Base-by-base conservation (phyloP, 2,797 vertebrate genomes). In the Syndactyla subalaris region DNA sequence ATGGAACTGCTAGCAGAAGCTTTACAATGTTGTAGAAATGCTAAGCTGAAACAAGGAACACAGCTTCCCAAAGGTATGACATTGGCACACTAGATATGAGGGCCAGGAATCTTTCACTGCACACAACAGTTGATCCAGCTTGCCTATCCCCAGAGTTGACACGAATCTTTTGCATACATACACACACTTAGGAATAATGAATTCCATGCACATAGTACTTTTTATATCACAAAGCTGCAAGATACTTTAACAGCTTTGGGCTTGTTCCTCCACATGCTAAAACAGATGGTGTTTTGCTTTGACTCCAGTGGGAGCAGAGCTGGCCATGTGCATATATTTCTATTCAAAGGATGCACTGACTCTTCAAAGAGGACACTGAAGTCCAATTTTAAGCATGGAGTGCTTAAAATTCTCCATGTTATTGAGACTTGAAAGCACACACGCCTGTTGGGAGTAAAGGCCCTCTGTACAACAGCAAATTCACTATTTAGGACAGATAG, bases 221-320 rank as follows among this genome's bases (percentile, higher is more conserved):
- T 51, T 92, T 12, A 26, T 55, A 72, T 12, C 30, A 71, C 55
- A 92, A 54, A 16, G 7, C 63, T 87, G 52, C 41, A 84, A 91
- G 75, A 83, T 55, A 75, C 68, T 94, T 89, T 19, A 91, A 72
- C 48, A 77, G 91, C 72, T 93, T 70, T 88, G 89, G 66, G 68
- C 39, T 94, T 95, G 46, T 89, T 92, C 85, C 34, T 94, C 88
- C 87, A 95, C 89, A 87, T 96, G 95, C 96, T 95, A 62, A 94
- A 97, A 91, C 95, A 96, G 93, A 95, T 96, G 95, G 91, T 95
- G 94, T 96, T 97, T 97, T 96, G 89, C 92, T 97, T 97, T 75
- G 41, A 83, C 51, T 93, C 91, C 92, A 84, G 66, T 91, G 93
- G 93, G 93, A 96, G 70, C 63, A 92, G 79, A 91, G 62, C 34